Base-by-base conservation (phyloP, 2,113 vertebrate genomes). In the Grammomys dolichurus region DNA sequence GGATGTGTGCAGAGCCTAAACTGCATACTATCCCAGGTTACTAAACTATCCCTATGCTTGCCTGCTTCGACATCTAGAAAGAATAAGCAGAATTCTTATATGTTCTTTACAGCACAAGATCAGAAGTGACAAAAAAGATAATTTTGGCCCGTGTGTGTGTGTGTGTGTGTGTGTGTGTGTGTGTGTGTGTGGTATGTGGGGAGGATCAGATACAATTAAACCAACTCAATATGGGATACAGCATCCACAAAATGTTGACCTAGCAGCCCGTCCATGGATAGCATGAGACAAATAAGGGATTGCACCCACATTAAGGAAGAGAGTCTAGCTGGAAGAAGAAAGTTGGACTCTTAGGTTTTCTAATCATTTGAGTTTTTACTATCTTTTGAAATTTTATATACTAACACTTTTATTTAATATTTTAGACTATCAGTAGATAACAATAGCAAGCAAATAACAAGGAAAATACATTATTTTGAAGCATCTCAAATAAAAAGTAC, bases 231-330 rank as follows among this genome's bases (percentile, higher is more conserved):
- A 75, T 48, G 0, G 7, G 33, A 54, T 67, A 36, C 11, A 31
- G 19, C 28, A 96, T 77, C 78, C 86, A 40, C 86, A 58, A 46
- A 92, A 70, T 3, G 4, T 3, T 72, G 48, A 80, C 1, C 26
- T 16, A 31, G 8, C 0, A 6, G n/a, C 1, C 7, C 1, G 9
- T 58, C 65, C 19, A 16, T 0, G 2, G 4, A 85, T 0, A 4
- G 76, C 4, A 26, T 17, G 7, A 0, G 24, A n/a, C 46, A 14
- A 0, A 3, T 63, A 1, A 28, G 67, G 60, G 58, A 28, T 22
- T 63, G 46, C 6, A 60, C 26, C 58, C 22, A 28, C 13, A 31
- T 13, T 9, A 58, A 56, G 5, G 19, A 58, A 77, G 28, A 36
- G 92, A 67, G 2, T 56, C 31, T 70, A 48, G 60, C 1, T 36